Base-by-base conservation (phyloP, 2,113 vertebrate species). In the Leptosomus discolor region DNA sequence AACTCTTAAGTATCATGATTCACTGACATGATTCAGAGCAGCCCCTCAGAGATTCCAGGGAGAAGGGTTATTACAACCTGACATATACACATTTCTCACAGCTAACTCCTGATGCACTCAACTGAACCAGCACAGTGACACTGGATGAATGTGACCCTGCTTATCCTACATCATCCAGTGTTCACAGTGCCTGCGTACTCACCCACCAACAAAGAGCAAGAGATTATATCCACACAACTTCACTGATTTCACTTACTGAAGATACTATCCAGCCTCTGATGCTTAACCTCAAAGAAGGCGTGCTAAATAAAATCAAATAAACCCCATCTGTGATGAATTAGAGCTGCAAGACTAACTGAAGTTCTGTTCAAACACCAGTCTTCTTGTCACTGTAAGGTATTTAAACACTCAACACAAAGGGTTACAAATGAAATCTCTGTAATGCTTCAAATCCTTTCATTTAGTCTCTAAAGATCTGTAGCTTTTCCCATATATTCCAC, bases 341-440 rank as follows among this genome's bases (percentile, higher is more conserved):
- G 43, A 90, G 78, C 78, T 91, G 74, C 37, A 58, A 43, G 34
- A 87, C 41, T 88, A 80, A 73, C 30, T 43, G n/a, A 48, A 94
- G 36, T 2, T 12, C 68, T 95, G 56, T 21, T 90, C 84, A 60
- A 93, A 74, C 57, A 74, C 46, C 54, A 84, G 68, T 73, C 65
- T 56, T 74, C 36, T 93, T 90, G 51, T 93, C 65, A 76, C 30
- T 88, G 45, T 86, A 82, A 95, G 19, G 36, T 54, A 88, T 60
- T 94, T 90, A 91, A 95, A 94, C 91, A 53, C 65, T 84, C 54
- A 9, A 50, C 57, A 92, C 30, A 90, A 84, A 88, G 56, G 22
- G 8, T 91, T 92, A 92, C 32, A 95, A 88, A 94, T 92, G 19
- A 88, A 92, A 94, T 92, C 80, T 88, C 36, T 71, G 9, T 84